A percentile compares a stretch with the other conserved stretches of the same genome.
These are phyloP conservation scores for Orthonyx spaldingii DNA, from an alignment of 2,113 vertebrate species.

Conservation along the genomic window DNA sequence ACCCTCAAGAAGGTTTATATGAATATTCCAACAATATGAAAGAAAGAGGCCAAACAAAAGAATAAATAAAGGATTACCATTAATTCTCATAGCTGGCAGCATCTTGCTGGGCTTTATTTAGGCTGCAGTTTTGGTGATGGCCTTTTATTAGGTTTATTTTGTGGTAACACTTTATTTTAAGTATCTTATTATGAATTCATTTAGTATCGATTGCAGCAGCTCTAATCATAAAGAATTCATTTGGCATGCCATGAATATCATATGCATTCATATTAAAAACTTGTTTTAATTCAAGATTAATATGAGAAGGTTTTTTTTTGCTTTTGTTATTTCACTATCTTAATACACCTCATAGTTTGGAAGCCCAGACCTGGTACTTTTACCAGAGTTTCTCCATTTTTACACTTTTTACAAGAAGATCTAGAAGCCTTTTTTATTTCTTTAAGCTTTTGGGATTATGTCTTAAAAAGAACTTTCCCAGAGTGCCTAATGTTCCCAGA, in stretches of 20 bases:
- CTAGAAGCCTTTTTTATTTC: neutral
- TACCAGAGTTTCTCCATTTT: neutral
- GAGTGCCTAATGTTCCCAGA: neutral
- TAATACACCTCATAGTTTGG: neutral
- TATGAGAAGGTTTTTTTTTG: constrained; percentile 50
- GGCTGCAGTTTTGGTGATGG: constrained; percentile 45
- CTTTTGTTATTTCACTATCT: constrained; percentile 46
- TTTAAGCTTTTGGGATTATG: neutral
- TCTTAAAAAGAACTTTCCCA: neutral
- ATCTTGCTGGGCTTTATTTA: constrained; percentile 59
- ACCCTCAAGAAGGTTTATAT: neutral
- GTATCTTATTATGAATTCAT: constrained; percentile 77
- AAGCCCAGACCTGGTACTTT: neutral
- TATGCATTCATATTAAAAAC: constrained; percentile 61
- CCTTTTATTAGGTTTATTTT: constrained; percentile 48
- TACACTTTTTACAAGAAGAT: neutral
- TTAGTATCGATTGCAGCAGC: constrained; percentile 72
- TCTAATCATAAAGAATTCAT: constrained; percentile 80
- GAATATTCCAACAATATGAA: neutral
- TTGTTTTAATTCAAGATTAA: constrained; percentile 69
- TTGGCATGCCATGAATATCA: constrained; percentile 63
- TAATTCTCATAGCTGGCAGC: constrained; percentile 13
- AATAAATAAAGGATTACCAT: constrained; percentile 39
- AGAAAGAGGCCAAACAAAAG: neutral
- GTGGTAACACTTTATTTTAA: constrained; percentile 76